Evolutionary conservation across 2,113 vertebrate genomes (phyloP), one percentile per base, ranked within the genome.

Genomic region (Thomomys bottae): DNA sequence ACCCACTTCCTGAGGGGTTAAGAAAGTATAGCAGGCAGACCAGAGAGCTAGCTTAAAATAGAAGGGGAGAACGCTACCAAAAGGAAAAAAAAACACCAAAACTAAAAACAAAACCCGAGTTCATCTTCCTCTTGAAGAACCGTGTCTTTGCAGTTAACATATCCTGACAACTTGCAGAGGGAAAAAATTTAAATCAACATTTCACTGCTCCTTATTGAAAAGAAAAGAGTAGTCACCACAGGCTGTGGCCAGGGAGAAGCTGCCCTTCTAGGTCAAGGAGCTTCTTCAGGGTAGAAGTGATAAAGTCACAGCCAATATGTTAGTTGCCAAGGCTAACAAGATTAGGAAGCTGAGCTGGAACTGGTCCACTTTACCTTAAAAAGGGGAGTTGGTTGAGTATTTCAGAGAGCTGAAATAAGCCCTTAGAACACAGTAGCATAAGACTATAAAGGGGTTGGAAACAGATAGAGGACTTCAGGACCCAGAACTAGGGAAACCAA

Each of bases 41-140:
- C 24, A 84, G 90, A 92, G 86, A 45, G 72, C 15, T 11, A 49
- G 59, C 64, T 89, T 49, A 32, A 87, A 89, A 49, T 71, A 42
- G 8, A 66, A 57, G 80, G 40, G 32, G 23, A 14, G 45, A 54
- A 34, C 5, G 11, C 67, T 1, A 12, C 79, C 21, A 14, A 79
- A 4, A n/a, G n/a, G n/a, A n/a, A n/a, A n/a, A n/a, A n/a, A n/a
- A n/a, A n/a, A n/a, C n/a, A n/a, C n/a, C n/a, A n/a, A n/a, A n/a
- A n/a, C n/a, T n/a, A n/a, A n/a, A 67, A 20, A 84, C 67, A 84
- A 45, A 67, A 20, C 4, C 34, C 5, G 6, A 49, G 23, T 14
- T 76, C 40, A 14, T 66, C 61, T 61, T 38, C 75, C 66, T 11
- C 9, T 0, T 30, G 26, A 30, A 89, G 57, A 28, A 40, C 64